Evolutionary conservation across 2,113 vertebrate species (phyloP).

Genomic region (Paramormyrops kingsleyae): DNA sequence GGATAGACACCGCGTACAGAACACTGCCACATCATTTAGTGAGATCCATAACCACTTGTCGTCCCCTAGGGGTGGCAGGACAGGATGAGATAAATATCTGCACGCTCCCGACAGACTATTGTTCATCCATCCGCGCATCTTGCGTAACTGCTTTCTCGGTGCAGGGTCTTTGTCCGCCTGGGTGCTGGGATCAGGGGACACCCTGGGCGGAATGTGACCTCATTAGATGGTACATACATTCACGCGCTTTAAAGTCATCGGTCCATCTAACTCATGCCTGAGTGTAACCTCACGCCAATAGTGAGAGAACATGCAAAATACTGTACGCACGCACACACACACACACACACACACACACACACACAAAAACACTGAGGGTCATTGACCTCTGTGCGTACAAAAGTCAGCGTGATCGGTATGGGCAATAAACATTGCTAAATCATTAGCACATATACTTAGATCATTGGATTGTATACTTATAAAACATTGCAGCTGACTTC

Average conservation of each 20-base stretch:
- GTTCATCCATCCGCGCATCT: background rate
- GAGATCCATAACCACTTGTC: background rate
- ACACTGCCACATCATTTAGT: background rate
- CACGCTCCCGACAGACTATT: background rate
- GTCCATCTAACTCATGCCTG: background rate
- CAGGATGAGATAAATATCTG: background rate
- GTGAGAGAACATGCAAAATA: background rate
- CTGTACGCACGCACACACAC: too few species aligned
- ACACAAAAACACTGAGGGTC: background rate
- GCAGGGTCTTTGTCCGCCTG: background rate
- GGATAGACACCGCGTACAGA: background rate
- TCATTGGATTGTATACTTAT: background rate
- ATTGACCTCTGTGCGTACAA: background rate
- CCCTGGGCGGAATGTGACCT: background rate
- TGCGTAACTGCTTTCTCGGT: background rate
- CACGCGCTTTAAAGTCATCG: background rate
- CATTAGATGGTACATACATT: background rate
- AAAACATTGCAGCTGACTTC: background rate
- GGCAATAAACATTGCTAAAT: background rate
- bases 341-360: background rate
- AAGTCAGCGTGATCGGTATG: background rate
- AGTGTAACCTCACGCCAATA: background rate
- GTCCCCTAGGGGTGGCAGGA: background rate
- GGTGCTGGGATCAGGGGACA: background rate
- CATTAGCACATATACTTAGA: background rate